These are phyloP conservation scores for Ceratothoa steindachneri DNA, from an alignment of 2,888 invertebrate species.

Conservation along the genomic window DNA sequence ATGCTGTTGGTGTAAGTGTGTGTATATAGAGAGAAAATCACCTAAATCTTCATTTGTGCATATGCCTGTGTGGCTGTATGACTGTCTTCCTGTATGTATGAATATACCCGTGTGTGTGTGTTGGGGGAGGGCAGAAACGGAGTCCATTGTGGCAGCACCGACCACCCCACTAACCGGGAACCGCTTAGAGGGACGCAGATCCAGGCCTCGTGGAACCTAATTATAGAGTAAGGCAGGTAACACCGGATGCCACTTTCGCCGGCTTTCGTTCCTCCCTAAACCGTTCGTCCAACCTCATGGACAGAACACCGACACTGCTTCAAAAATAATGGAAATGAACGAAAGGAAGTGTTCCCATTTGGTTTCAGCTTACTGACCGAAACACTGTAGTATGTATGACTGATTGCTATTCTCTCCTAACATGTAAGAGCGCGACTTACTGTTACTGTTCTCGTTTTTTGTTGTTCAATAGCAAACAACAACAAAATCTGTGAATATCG, in stretches of 20 bases:
- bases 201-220: not conserved
- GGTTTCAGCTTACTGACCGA: not conserved
- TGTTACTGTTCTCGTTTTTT: not conserved
- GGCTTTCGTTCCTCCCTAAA: not conserved
- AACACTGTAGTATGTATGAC: not conserved
- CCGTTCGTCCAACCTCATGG: not conserved
- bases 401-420: not conserved
- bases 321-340: not conserved
- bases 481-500: not conserved
- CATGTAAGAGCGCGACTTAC: not conserved
- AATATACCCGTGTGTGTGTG: not conserved
- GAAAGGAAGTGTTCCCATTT: not conserved
- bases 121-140: no score
- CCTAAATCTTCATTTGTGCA: no score
- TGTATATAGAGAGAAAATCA: no score
- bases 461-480: not conserved
- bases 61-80: no score
- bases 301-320: not conserved
- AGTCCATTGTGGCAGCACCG: no score
- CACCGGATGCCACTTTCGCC: not conserved
- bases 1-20: not conserved
- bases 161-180: no score
- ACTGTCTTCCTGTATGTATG: no score
- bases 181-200: not conserved
- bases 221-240: slow-evolving; percentile 2